These are phyloP conservation scores for Nomada goodeniana DNA, from an alignment of 2,888 invertebrate genomes.

Conservation along the genomic window DNA sequence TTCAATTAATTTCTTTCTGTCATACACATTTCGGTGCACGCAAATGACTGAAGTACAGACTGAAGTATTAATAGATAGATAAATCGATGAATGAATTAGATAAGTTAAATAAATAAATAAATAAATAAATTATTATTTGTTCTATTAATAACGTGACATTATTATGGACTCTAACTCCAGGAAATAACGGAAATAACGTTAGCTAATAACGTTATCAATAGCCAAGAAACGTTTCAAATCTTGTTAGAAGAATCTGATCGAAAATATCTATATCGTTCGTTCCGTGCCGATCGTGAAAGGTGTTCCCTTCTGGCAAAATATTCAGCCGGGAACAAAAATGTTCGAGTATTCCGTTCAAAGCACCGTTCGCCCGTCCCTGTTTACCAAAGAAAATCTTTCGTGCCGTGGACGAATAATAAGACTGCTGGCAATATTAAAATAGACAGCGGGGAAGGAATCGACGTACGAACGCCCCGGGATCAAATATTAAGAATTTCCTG, in stretches of 20 bases:
- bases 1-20: no score
- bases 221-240: no score
- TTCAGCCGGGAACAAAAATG: neutral
- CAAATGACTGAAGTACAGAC: no score
- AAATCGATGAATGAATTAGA: no score
- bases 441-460: neutral
- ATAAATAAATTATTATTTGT: no score
- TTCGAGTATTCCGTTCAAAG: neutral
- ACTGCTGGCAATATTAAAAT: conserved; percentile 20
- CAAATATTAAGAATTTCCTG: conserved; percentile 44
- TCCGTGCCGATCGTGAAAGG: neutral
- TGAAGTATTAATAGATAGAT: no score
- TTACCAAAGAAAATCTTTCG: conserved; percentile 1
- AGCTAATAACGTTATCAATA: no score
- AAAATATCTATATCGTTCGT: neutral
- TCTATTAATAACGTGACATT: no score
- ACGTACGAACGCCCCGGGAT: neutral
- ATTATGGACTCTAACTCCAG: no score
- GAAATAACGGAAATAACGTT: no score
- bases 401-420: conserved; percentile 20
- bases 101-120: no score
- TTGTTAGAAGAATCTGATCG: neutral
- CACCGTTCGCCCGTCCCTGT: neutral
- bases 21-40: no score
- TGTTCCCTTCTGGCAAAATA: neutral